Percentiles rank a stretch among this genome's conserved stretches.
Conservation (phyloP, 1,140 invertebrate genomes). For the Hycleus cichorii region DNA sequence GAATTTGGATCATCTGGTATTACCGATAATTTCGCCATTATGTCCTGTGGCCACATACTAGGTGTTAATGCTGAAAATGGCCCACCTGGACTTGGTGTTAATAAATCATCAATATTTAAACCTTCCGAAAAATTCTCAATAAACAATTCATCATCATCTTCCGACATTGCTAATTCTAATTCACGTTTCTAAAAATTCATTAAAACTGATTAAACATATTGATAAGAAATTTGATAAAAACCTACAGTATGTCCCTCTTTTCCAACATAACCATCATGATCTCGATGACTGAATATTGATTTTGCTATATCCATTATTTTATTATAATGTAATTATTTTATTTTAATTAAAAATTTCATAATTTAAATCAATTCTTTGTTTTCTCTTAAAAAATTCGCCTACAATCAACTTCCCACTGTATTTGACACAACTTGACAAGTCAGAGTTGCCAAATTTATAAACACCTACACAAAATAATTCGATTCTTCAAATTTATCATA, state of each 20-base stretch:
- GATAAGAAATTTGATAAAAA: conserved; percentile 18
- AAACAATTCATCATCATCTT: conserved; percentile 71
- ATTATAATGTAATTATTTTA: too few species aligned
- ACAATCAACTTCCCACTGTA: too few species aligned
- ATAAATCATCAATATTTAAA: conserved; percentile 56
- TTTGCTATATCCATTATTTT: conserved; percentile 73
- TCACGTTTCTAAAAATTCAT: conserved; percentile 51
- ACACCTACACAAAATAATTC: too few species aligned
- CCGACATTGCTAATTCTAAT: conserved; percentile 69
- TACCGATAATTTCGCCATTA: conserved; percentile 71
- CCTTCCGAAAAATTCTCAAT: conserved; percentile 53
- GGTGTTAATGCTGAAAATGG: conserved; percentile 86
- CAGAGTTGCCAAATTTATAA: too few species aligned
- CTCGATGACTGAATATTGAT: conserved; percentile 73
- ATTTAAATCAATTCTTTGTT: too few species aligned
- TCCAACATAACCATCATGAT: conserved; percentile 82
- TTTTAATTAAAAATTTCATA: too few species aligned
- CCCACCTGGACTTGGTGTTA: conserved; percentile 66
- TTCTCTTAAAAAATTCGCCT: too few species aligned
- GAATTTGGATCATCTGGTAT: conserved; percentile 60
- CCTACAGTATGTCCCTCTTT: conserved; percentile 72
- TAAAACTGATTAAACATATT: neutral
- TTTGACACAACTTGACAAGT: too few species aligned
- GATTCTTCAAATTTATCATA: too few species aligned
- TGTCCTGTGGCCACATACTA: conserved; percentile 96